Base-by-base conservation (phyloP, 1,140 invertebrate genomes). In the Megathymus violae region DNA sequence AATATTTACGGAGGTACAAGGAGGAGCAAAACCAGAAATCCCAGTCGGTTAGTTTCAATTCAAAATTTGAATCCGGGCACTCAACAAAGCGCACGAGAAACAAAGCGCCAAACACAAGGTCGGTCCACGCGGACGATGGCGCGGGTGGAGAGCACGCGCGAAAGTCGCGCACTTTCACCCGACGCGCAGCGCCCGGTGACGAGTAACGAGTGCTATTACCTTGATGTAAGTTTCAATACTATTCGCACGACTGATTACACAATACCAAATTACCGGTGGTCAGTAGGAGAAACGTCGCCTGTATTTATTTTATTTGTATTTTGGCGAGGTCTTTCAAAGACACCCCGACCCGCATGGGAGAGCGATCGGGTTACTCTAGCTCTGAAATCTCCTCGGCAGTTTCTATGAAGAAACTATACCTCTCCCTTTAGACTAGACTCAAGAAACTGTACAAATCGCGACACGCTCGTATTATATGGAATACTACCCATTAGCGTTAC, bases 151-250 rank as follows among this genome's bases (percentile, higher is more conserved):
- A 47, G 13, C 34, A 25, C 7, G 7, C 58, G 52, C 56, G 62
- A 69, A 69, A 69, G 67, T 69, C 59, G 47, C 65, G 65, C 61
- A 69, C 67, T 69, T 69, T 69, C 67, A 69, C 62, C 63, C 46
- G 40, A n/a, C 22, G 34, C 41, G 15, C 46, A 36, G 63, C 47
- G 48, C 54, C 17, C 15, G 40, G 34, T 34, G 38, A 11, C 34
- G 34, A 36, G 34, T 4, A 31, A 36, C 34, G 10, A 36, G 34
- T 36, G 34, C 34, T n/a, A 36, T 36, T n/a, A 11, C 34, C 34
- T n/a, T 36, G 10, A 36, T 36, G 1, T 11, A 4, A 9, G 27
- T 6, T 31, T 9, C 7, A 31, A 4, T 22, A 22, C 19, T n/a
- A 22, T 5, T 22, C 19, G 5, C 9, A 31, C 4, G 4, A 31